Evolutionary conservation across 2,113 vertebrate species (phyloP), one percentile per base, ranked within the genome.

Genomic region (Muscicapa adusta): DNA sequence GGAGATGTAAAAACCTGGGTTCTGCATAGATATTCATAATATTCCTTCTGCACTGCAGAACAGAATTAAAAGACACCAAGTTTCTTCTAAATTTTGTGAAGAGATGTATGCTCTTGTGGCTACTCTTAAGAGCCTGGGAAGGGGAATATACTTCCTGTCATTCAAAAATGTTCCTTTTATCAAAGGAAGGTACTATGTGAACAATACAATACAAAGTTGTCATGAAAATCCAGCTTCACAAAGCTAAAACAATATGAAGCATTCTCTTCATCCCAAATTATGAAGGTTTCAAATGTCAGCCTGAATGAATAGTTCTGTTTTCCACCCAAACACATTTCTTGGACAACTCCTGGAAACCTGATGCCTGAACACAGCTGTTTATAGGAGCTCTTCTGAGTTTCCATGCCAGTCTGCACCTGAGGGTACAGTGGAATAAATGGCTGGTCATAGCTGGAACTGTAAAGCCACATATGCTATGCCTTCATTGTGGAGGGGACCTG

Each of bases 281-380:
- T 34, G 33, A 81, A 11, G 16, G 91, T 89, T 84, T 96, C 51
- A 77, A 67, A 92, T 97, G 78, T 93, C 95, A 84, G 7, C 22
- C 25, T 90, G 81, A 93, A 91, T 62, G 71, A 95, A 89, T 76
- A 86, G 67, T 47, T 91, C 66, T 85, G 43, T 83, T 94, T 96
- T 78, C n/a, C 82, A 89, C 74, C 43, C 60, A 91, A 91, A 77
- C 24, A 85, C 29, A 53, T 66, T 88, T 96, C 51, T 95, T 95
- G 87, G 81, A 58, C 56, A 80, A 62, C 36, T 94, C 58, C 85
- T 77, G 67, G 89, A 94, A 96, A 96, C n/a, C 24, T 48, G 74
- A 93, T 76, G 42, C 51, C 20, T 94, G 91, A 94, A 75, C 45
- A 29, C 13, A 66, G 22, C 24, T 91, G 29, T 85, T 92, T 65